These are phyloP conservation scores for Thinocorus orbignyianus DNA, from an alignment of 2,113 vertebrate species.

Conservation along the genomic window DNA sequence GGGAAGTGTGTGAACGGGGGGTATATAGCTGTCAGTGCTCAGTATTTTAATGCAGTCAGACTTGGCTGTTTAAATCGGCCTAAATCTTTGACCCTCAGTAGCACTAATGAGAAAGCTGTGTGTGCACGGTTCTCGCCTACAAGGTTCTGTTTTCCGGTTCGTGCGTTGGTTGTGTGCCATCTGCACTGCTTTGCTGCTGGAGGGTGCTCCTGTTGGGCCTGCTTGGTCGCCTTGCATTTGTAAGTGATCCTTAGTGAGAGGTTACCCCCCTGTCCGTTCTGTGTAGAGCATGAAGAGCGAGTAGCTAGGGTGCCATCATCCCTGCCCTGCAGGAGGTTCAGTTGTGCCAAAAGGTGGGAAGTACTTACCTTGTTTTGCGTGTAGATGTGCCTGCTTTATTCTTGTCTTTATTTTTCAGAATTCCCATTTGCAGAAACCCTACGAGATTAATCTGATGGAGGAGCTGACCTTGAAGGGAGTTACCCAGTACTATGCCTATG, in stretches of 20 bases:
- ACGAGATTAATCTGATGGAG: slow-evolving; percentile 99
- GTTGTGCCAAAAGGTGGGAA: neutral
- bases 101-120: neutral
- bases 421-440: slow-evolving; percentile 95
- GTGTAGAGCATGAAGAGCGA: neutral
- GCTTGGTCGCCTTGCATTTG: neutral
- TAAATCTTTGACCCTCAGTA: fast-evolving
- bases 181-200: neutral
- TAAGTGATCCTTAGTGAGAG: neutral
- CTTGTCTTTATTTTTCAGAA: slow-evolving; percentile 75
- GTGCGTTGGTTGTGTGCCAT: fast-evolving
- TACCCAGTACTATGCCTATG: slow-evolving; percentile 99
- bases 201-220: neutral
- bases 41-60: neutral
- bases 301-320: neutral
- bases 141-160: neutral
- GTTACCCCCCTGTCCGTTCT: neutral
- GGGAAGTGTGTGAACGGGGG: neutral
- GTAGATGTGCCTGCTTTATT: neutral
- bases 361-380: fast-evolving
- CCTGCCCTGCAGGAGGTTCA: neutral
- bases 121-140: fast-evolving
- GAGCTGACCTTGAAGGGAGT: slow-evolving; percentile 98
- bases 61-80: neutral
- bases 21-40: neutral